These are phyloP conservation scores for Rhinogobius similis DNA, from an alignment of 2,113 vertebrate genomes.

Conservation along the genomic window DNA sequence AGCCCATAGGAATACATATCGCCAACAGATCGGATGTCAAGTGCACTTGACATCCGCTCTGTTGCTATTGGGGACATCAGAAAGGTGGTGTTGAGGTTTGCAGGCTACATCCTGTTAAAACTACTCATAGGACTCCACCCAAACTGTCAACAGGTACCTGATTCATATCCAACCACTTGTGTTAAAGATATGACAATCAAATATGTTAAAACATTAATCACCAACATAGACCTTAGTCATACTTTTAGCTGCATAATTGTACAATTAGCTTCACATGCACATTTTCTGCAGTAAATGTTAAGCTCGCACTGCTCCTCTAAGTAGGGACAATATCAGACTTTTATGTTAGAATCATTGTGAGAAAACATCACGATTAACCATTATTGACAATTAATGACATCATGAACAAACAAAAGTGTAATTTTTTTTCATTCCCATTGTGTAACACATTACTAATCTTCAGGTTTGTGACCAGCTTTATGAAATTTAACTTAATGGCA, in stretches of 20 bases:
- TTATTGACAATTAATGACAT: no score
- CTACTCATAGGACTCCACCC: constrained; percentile 55
- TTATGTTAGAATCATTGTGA: no score
- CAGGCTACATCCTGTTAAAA: constrained; percentile 66
- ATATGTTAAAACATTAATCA: not conserved
- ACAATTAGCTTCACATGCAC: not conserved
- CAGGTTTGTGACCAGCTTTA: no score
- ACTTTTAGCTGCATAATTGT: not conserved
- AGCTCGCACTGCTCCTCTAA: not conserved
- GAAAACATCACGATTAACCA: no score
- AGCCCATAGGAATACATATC: not conserved
- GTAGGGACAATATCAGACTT: no score
- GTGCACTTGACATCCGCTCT: constrained; percentile 11
- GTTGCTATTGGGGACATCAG: constrained; percentile 3
- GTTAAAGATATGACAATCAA: constrained; percentile 2
- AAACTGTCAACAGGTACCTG: constrained; percentile 61
- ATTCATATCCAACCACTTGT: constrained; percentile 33
- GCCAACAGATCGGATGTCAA: not conserved
- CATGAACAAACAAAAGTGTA: no score
- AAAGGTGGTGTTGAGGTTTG: constrained; percentile 33
- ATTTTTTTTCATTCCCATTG: no score
- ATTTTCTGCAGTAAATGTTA: not conserved
- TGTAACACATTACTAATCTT: no score
- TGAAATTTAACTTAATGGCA: no score
- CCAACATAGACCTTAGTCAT: not conserved